These are phyloP conservation scores for Leuciscus waleckii DNA, from an alignment of 2,797 vertebrate genomes.

Conservation along the genomic window DNA sequence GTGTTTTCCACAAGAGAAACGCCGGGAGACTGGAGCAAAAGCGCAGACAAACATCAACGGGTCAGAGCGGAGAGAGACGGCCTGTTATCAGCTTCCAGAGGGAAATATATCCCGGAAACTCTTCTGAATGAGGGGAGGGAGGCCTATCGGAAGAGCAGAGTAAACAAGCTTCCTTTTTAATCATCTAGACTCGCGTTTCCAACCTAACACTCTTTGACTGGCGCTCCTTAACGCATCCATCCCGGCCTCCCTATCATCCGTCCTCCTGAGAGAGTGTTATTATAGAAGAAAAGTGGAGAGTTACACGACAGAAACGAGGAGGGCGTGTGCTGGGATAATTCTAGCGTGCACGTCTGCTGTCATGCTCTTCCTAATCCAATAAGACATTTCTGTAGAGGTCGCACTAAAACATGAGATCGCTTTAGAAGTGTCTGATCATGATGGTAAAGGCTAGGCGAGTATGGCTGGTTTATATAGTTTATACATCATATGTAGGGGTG, in stretches of 20 bases:
- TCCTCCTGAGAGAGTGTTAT: conserved; percentile 44
- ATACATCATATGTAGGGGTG: too few species aligned
- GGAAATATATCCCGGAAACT: conserved; percentile 83
- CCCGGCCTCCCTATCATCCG: conserved; percentile 64
- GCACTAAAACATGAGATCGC: neutral
- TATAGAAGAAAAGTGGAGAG: conserved; percentile 31
- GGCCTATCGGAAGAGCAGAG: conserved; percentile 80
- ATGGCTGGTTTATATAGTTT: too few species aligned
- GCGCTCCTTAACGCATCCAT: conserved; percentile 65
- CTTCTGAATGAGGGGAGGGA: conserved; percentile 69
- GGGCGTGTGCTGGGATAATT: neutral
- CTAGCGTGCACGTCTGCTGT: neutral
- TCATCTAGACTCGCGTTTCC: conserved; percentile 81
- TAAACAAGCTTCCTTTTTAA: conserved; percentile 84
- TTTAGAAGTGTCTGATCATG: neutral
- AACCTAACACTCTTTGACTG: conserved; percentile 80
- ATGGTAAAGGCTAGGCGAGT: neutral
- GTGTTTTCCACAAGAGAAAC: neutral
- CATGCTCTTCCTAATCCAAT: conserved; percentile 5
- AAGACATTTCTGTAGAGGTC: neutral
- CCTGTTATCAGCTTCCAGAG: conserved; percentile 77
- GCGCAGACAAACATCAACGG: conserved; percentile 54
- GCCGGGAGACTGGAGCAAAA: neutral
- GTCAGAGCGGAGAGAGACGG: conserved; percentile 64
- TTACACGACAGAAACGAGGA: conserved; percentile 37